These are phyloP conservation scores for Heliconius sara DNA, from an alignment of 2,888 invertebrate genomes.

Conservation along the genomic window DNA sequence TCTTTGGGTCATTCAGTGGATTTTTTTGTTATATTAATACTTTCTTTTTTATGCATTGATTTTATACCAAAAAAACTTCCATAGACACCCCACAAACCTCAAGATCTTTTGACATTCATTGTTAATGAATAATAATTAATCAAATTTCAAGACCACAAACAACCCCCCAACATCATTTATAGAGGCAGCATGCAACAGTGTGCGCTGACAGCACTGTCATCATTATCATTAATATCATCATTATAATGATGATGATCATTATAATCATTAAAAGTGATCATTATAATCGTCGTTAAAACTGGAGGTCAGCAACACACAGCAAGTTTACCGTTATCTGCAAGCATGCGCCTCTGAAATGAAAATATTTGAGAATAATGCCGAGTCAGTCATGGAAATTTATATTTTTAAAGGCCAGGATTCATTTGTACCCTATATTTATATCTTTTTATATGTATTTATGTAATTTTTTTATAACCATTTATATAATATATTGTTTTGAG, in stretches of 20 bases:
- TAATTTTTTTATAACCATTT: slow-evolving; percentile 21
- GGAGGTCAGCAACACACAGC: slow-evolving; percentile 80
- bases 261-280: slow-evolving; percentile 46
- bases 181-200: slow-evolving; percentile 84
- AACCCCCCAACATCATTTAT: slow-evolving; percentile 47
- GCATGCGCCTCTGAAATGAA: slow-evolving; percentile 85
- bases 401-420: slow-evolving; percentile 45
- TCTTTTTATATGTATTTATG: slow-evolving; percentile 9
- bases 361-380: slow-evolving; percentile 81
- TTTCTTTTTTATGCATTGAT: too few species aligned
- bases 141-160: slow-evolving; percentile 33
- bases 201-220: slow-evolving; percentile 72
- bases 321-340: slow-evolving; percentile 80
- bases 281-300: slow-evolving; percentile 52
- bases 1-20: not conserved
- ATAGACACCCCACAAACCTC: slow-evolving; percentile 35
- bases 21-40: too few species aligned
- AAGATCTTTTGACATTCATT: not conserved
- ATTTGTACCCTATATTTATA: slow-evolving; percentile 40
- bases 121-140: slow-evolving; percentile 6
- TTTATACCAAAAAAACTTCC: slow-evolving; percentile 10
- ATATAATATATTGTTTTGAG: not conserved
- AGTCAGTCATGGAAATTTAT: slow-evolving; percentile 83
- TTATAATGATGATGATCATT: slow-evolving; percentile 50
- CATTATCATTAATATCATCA: slow-evolving; percentile 29